phyloP scores from a whole-genome alignment of 2,113 vertebrate genomes.

The Hydrochoerus hydrochaeris region DNA sequence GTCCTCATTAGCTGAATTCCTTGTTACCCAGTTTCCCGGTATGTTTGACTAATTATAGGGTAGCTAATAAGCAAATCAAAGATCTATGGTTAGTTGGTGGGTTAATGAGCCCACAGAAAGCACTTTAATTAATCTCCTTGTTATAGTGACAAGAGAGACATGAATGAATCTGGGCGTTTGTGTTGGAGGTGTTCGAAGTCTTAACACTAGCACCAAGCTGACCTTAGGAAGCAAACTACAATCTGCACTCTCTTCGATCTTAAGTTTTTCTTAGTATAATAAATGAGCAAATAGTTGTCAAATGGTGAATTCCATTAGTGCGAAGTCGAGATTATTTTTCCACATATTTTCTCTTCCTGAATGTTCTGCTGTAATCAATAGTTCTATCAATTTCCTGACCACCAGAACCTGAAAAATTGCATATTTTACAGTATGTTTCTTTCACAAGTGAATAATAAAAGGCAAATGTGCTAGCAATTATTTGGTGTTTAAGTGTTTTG shows the following conservation, averaged over 20 bases:
- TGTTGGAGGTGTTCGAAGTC: background rate
- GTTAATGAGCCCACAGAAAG: slow-evolving; percentile 61
- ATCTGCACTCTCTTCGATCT: background rate
- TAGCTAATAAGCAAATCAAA: slow-evolving; percentile 54
- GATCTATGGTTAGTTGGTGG: slow-evolving; percentile 71
- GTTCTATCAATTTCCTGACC: background rate
- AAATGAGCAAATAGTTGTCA: background rate
- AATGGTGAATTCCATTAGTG: background rate
- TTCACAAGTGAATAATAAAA: background rate
- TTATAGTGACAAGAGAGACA: slow-evolving; percentile 49
- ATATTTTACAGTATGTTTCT: background rate
- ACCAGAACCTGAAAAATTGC: background rate
- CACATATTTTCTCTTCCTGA: background rate
- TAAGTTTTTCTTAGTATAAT: background rate
- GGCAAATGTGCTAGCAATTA: background rate
- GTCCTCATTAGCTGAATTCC: background rate
- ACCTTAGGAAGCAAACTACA: background rate
- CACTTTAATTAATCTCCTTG: slow-evolving; percentile 72
- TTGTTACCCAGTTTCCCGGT: slow-evolving; percentile 25
- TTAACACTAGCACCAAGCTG: background rate
- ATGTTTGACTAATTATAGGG: slow-evolving; percentile 60
- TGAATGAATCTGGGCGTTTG: background rate
- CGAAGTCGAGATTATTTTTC: background rate
- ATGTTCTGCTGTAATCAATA: background rate
- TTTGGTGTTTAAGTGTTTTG: background rate